Conservation (phyloP, 2,113 vertebrate species). For the Perca fluviatilis region DNA sequence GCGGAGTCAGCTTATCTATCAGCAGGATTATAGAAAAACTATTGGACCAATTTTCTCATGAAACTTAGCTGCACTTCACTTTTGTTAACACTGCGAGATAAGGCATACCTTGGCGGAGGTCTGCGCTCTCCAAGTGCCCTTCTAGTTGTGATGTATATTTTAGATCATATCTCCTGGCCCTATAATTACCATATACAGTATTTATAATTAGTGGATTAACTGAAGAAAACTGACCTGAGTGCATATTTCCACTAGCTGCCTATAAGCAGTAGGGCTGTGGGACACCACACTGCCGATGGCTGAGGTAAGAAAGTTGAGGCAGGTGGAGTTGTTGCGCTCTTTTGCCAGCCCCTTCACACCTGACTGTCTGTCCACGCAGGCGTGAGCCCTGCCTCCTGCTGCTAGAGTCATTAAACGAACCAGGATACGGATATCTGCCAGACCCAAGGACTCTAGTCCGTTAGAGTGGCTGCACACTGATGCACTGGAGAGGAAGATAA, state of each 20-base stretch:
- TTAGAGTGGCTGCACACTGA: slow-evolving; percentile 80
- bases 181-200: background rate
- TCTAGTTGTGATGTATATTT: background rate
- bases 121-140: too few species aligned
- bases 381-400: slow-evolving; percentile 82
- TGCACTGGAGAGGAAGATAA: slow-evolving; percentile 60
- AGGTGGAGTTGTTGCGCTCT: slow-evolving; percentile 75
- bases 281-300: slow-evolving; percentile 86
- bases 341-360: slow-evolving; percentile 56
- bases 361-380: slow-evolving; percentile 67
- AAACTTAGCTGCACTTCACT: too few species aligned
- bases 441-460: slow-evolving; percentile 85
- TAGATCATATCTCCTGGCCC: background rate
- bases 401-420: slow-evolving; percentile 87
- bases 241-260: slow-evolving; percentile 87
- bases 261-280: slow-evolving; percentile 82
- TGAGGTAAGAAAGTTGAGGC: slow-evolving; percentile 84
- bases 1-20: too few species aligned
- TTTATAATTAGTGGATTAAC: background rate
- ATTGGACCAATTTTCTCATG: too few species aligned
- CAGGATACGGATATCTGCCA: slow-evolving; percentile 86
- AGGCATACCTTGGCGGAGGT: too few species aligned
- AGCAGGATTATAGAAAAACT: too few species aligned
- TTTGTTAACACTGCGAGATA: too few species aligned
- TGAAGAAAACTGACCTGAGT: slow-evolving; percentile 79